A percentile compares a stretch with the other conserved stretches of the same genome.
These are phyloP conservation scores for Periphyllus acericola DNA, from an alignment of 2,888 invertebrate species.

Conservation along the genomic window DNA sequence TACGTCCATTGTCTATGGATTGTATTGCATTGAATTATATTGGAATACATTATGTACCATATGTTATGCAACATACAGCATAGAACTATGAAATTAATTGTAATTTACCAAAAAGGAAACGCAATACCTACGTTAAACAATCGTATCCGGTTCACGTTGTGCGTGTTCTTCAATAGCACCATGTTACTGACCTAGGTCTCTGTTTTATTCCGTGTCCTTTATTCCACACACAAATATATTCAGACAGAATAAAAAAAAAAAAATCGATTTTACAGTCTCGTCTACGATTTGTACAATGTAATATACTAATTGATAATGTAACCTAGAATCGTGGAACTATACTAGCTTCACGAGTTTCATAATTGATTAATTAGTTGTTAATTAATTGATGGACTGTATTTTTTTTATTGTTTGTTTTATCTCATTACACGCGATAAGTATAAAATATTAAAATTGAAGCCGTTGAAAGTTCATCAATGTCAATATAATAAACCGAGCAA, in stretches of 20 bases:
- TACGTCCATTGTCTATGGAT: not conserved
- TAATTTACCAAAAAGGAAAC: slow-evolving; percentile 13
- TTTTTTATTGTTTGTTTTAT: not conserved
- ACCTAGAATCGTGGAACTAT: not conserved
- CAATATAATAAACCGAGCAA: not conserved
- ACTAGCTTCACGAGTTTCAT: not conserved
- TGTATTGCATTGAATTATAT: not conserved
- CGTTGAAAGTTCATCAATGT: not conserved
- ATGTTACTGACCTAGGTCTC: slow-evolving; percentile 55
- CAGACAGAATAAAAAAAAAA: not conserved
- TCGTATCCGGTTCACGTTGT: slow-evolving; percentile 19
- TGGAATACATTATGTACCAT: slow-evolving; percentile 7
- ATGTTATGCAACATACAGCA: not conserved
- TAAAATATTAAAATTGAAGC: not conserved
- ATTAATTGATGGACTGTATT: not conserved
- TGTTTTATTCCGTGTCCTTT: slow-evolving; percentile 30
- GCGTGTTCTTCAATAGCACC: not conserved
- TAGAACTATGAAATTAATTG: not conserved
- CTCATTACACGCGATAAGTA: not conserved
- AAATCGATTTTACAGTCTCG: not conserved
- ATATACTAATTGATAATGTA: not conserved
- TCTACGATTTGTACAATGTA: not conserved
- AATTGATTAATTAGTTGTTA: not conserved
- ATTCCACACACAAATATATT: not conserved
- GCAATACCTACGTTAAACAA: slow-evolving; percentile 9